Evolutionary conservation across 1,140 invertebrate species (phyloP).

Genomic region (Tribolium madens): DNA sequence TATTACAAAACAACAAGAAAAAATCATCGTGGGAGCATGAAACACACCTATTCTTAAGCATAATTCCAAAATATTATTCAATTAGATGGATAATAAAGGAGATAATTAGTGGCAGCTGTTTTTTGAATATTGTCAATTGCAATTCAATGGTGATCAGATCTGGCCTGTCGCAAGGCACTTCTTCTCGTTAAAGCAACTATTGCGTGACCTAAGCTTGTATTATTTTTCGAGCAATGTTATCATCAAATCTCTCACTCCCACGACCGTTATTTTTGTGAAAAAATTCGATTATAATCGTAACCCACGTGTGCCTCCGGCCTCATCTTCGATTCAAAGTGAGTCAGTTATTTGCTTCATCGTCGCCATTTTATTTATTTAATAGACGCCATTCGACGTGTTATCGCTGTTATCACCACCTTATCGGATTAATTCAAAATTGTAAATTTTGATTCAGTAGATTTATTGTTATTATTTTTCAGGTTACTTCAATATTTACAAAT

Average conservation of each 20-base stretch:
- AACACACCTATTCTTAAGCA: too few species aligned
- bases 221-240: slow-evolving; percentile 1
- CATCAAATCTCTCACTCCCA: not conserved
- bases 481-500: slow-evolving; percentile 49
- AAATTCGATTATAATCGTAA: not conserved
- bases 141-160: not conserved
- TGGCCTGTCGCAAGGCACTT: not conserved
- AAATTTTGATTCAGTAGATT: slow-evolving; percentile 46
- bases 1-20: too few species aligned
- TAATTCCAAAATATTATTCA: too few species aligned
- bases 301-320: not conserved
- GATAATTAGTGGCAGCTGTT: too few species aligned
- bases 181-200: not conserved
- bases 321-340: not conserved
- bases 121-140: too few species aligned
- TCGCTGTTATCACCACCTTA: slow-evolving; percentile 34
- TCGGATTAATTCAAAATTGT: slow-evolving; percentile 43
- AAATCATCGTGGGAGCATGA: too few species aligned
- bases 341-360: slow-evolving; percentile 1
- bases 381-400: slow-evolving; percentile 43
- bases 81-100: too few species aligned
- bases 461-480: slow-evolving; percentile 47
- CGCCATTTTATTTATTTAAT: slow-evolving; percentile 18
- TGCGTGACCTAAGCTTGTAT: not conserved
- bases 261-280: not conserved